Conservation (phyloP, 2,797 vertebrate species). For the Pantherophis alleghaniensis region DNA sequence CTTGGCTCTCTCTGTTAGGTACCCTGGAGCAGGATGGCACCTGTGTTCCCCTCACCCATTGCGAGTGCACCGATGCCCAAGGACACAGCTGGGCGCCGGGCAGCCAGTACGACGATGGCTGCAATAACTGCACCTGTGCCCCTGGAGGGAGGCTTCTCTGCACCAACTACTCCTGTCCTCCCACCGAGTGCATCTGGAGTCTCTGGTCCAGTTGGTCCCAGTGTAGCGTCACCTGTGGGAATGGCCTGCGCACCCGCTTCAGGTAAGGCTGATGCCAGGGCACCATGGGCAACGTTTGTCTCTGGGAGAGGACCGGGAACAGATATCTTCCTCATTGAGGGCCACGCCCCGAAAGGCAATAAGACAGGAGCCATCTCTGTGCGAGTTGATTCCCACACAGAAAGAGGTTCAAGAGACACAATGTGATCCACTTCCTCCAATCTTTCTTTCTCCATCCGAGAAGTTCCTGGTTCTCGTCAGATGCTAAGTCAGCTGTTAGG, state of each 20-base stretch:
- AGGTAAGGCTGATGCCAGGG: slow-evolving; percentile 63
- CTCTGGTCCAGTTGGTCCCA: slow-evolving; percentile 85
- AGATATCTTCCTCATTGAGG: neutral
- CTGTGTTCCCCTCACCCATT: slow-evolving; percentile 82
- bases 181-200: slow-evolving; percentile 78
- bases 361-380: neutral
- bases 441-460: neutral
- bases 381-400: neutral
- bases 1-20: slow-evolving; percentile 30
- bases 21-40: slow-evolving; percentile 75
- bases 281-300: fast-evolving
- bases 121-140: slow-evolving; percentile 84
- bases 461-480: neutral
- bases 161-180: slow-evolving; percentile 74
- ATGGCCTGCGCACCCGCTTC: slow-evolving; percentile 79
- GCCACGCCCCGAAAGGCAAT: neutral
- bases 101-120: slow-evolving; percentile 77
- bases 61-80: slow-evolving; percentile 80
- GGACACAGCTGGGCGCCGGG: slow-evolving; percentile 83
- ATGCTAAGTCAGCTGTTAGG: neutral
- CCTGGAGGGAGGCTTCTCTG: slow-evolving; percentile 76
- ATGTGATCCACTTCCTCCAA: neutral
- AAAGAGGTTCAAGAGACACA: neutral
- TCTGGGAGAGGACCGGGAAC: neutral
- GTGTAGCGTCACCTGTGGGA: slow-evolving; percentile 82